Evolutionary conservation across 1,140 invertebrate species (phyloP), one percentile per base, ranked within the genome.

Genomic region (Oncopeltus fasciatus): DNA sequence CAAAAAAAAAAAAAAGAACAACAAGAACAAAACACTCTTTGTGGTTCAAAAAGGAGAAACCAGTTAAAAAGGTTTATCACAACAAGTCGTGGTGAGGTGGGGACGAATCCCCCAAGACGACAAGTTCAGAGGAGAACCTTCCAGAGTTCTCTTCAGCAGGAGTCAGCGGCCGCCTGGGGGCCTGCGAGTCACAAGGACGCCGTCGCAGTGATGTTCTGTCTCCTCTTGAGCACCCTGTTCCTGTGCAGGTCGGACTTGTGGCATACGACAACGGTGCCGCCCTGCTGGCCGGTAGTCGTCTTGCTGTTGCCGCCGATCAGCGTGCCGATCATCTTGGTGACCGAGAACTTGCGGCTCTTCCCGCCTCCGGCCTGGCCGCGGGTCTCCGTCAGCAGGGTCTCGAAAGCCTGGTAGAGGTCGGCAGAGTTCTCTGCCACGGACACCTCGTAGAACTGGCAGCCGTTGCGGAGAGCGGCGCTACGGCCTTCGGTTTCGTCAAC

Each of bases 261-360:
- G 63, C 77, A 79, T 5, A 78, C 77, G 16, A 78, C 74, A 1
- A 81, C 77, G 4, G 78, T 80, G 20, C 77, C 77, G 4, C 78
- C 77, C 60, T 47, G 70, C 67, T 27, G 69, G 67, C 33, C 67
- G 46, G 16, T 66, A 62, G 68, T 73, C 71, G 70, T 72, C 28
- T 76, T 77, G 26, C 67, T 74, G 73, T 70, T 71, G 31, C 71
- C 72, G 27, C 74, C 71, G 71, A 87, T 85, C 57, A 87, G 73
- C 1, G 83, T 84, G n/a, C 84, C 84, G 29, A 87, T 77, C 83
- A 87, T 87, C 71, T 87, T 87, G 9, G 84, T 84, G 9, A 88
- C 85, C 43, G 83, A 86, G 71, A 87, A 84, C 67, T 88, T 84
- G 58, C 86, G 77, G 47, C 78, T 79, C 33, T 68, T 68, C 43